These are phyloP conservation scores for Cyclura pinguis DNA, from an alignment of 2,797 vertebrate species.

Conservation along the genomic window DNA sequence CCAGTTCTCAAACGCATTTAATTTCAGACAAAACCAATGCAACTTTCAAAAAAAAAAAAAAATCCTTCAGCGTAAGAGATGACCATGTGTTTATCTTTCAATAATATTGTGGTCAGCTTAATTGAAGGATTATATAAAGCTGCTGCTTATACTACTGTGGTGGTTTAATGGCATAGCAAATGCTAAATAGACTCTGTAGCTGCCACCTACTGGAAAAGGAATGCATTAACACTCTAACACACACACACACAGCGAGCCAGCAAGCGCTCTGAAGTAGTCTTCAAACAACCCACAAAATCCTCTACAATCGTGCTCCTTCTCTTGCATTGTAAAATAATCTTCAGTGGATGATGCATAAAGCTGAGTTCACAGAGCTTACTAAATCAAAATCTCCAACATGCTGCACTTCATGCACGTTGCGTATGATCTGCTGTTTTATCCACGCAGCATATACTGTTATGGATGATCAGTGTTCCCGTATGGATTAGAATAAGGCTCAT, in stretches of 20 bases:
- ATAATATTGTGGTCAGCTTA: background rate
- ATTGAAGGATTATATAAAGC: background rate
- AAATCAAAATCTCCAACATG: background rate
- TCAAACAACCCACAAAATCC: background rate
- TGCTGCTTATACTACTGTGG: background rate
- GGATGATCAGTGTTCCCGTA: background rate
- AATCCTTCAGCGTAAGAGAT: background rate
- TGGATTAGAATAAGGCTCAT: background rate
- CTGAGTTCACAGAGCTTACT: background rate
- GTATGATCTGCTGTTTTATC: background rate
- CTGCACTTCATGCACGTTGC: background rate
- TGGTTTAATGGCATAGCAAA: background rate
- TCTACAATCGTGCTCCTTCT: background rate
- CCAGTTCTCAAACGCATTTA: background rate
- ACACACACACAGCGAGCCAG: background rate
- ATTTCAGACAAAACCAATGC: background rate
- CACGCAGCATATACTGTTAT: background rate
- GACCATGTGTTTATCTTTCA: background rate
- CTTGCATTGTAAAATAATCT: background rate
- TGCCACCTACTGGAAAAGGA: conserved; percentile 23
- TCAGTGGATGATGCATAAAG: background rate
- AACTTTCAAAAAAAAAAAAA: background rate
- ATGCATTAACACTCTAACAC: background rate
- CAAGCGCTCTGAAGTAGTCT: background rate
- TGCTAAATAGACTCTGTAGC: background rate